A percentile compares a stretch with the other conserved stretches of the same genome.
phyloP scores from a whole-genome alignment of 2,888 invertebrate species.

The Ophonus ardosiacus region DNA sequence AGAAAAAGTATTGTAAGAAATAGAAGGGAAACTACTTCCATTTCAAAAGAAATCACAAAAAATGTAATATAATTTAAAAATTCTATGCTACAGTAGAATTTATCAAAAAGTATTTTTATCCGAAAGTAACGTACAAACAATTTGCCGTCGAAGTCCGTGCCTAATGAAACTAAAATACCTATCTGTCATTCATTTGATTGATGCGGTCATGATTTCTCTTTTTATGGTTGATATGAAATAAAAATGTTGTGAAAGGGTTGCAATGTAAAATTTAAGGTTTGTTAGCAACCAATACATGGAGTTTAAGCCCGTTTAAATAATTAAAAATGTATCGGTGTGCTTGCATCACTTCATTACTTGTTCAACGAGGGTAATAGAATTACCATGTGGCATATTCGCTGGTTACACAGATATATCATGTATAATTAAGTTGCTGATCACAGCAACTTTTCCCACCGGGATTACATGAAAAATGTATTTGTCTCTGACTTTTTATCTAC shows the following conservation, averaged over 20 bases:
- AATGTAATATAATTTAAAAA: no score
- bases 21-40: no score
- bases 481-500: slow-evolving; percentile 35
- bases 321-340: slow-evolving; percentile 20
- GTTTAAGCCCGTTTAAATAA: background rate
- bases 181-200: no score
- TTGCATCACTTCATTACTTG: slow-evolving; percentile 26
- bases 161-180: no score
- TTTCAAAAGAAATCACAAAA: no score
- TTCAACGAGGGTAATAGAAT: slow-evolving; percentile 13
- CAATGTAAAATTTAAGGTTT: background rate
- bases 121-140: no score
- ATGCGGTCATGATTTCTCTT: background rate
- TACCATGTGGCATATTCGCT: slow-evolving; percentile 7
- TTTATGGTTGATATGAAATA: background rate
- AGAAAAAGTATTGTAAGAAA: no score
- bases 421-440: slow-evolving; percentile 38
- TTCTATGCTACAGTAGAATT: no score
- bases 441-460: slow-evolving; percentile 5
- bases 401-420: slow-evolving; percentile 29
- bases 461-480: slow-evolving; percentile 30
- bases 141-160: no score
- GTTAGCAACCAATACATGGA: background rate
- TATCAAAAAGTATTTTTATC: no score
- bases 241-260: background rate